A percentile compares a stretch with the other conserved stretches of the same genome.
These are phyloP conservation scores for Agraylea sexmaculata DNA, from an alignment of 1,140 invertebrate genomes.

Conservation along the genomic window DNA sequence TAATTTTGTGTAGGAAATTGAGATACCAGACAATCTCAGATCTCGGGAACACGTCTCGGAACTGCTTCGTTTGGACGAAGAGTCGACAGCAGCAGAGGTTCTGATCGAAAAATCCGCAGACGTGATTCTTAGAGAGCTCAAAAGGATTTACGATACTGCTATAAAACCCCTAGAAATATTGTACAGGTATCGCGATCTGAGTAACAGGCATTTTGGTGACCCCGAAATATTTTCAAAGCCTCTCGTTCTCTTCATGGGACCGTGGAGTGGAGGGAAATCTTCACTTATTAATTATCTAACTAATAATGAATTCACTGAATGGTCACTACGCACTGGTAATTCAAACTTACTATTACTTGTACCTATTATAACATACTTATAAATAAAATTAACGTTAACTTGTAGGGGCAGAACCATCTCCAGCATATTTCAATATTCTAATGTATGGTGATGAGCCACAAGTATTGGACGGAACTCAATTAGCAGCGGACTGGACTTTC, in stretches of 20 bases:
- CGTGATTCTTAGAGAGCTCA: conserved; percentile 71
- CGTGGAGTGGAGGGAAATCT: conserved; percentile 92
- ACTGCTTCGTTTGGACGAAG: conserved; percentile 66
- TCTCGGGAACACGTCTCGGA: conserved; percentile 69
- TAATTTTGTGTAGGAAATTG: conserved; percentile 45
- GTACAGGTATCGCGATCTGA: conserved; percentile 86
- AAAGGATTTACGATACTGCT: conserved; percentile 74
- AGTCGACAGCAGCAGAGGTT: conserved; percentile 57
- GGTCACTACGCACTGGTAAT: conserved; percentile 74
- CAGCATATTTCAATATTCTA: conserved; percentile 86
- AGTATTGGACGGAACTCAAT: conserved; percentile 78
- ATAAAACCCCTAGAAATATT: conserved; percentile 81
- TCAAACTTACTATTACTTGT: conserved; percentile 1
- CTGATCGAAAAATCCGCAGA: conserved; percentile 62
- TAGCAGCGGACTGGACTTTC: conserved; percentile 88
- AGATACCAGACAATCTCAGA: conserved; percentile 64
- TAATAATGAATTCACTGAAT: conserved; percentile 71
- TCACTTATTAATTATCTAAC: conserved; percentile 88
- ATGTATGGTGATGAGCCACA: conserved; percentile 78
- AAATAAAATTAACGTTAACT: conserved; percentile 9
- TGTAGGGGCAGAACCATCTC: conserved; percentile 82
- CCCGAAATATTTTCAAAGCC: conserved; percentile 93
- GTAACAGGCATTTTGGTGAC: conserved; percentile 85
- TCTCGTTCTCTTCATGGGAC: conserved; percentile 84
- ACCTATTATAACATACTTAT: neutral